These are phyloP conservation scores for Anableps anableps DNA, from an alignment of 2,797 vertebrate genomes.

Conservation along the genomic window DNA sequence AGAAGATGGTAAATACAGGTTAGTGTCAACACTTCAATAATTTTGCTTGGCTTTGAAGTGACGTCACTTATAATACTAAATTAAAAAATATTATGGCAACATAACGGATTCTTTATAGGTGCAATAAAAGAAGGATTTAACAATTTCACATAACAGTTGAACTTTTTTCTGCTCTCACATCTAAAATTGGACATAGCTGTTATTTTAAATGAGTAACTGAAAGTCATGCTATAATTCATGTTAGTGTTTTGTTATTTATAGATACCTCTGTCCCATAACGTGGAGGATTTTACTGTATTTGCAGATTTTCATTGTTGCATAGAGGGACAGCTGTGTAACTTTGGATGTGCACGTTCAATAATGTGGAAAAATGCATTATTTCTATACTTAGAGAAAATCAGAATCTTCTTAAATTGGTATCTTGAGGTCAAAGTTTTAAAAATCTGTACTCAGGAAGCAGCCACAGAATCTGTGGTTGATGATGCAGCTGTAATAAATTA, in stretches of 20 bases:
- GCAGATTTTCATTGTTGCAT: not conserved
- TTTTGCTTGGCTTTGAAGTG: not conserved
- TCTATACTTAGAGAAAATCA: not conserved
- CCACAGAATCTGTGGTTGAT: not conserved
- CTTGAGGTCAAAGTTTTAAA: not conserved
- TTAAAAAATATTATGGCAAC: not conserved
- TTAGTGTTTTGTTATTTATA: not conserved
- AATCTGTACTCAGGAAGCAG: not conserved
- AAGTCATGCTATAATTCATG: not conserved
- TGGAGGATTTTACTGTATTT: not conserved
- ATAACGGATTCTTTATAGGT: not conserved
- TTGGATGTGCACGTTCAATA: not conserved
- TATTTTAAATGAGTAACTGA: not conserved
- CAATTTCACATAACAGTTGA: not conserved
- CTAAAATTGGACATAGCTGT: not conserved
- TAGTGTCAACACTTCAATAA: not conserved
- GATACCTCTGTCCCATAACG: not conserved
- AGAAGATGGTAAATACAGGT: not conserved
- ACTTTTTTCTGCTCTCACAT: not conserved
- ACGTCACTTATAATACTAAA: not conserved
- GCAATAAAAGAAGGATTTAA: not conserved
- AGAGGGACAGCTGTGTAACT: not conserved
- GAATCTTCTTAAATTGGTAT: not conserved
- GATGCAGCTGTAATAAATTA: not conserved
- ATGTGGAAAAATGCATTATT: not conserved